Evolutionary conservation across 37 sponge, comb jelly and placozoan species (phyloP).

Genomic region (Mnemiopsis leidyi): DNA sequence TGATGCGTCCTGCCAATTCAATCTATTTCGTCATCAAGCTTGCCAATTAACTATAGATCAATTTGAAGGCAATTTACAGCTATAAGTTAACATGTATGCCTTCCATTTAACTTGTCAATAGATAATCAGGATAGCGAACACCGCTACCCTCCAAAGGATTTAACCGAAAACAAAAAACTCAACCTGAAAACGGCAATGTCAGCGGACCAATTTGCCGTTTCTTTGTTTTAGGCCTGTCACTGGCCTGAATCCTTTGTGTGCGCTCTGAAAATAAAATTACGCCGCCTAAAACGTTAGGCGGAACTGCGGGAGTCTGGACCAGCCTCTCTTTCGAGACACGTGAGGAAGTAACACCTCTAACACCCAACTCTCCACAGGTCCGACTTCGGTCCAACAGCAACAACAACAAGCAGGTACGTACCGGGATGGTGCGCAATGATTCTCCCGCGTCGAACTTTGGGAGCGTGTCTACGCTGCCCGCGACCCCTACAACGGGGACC

Average conservation of each 20-base stretch:
- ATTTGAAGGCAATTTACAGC: too few species aligned
- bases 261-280: not conserved
- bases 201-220: not conserved
- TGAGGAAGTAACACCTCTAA: not conserved
- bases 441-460: not conserved
- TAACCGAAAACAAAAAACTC: not conserved
- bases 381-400: constrained; percentile 25
- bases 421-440: not conserved
- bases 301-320: too few species aligned
- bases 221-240: not conserved
- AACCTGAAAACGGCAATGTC: not conserved
- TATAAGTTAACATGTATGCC: not conserved
- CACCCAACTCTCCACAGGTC: too few species aligned
- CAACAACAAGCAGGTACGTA: not conserved
- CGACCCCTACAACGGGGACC: not conserved
- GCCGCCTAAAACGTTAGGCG: not conserved
- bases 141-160: not conserved
- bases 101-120: not conserved
- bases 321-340: too few species aligned
- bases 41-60: not conserved
- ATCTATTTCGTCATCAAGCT: not conserved
- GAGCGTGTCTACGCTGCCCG: not conserved
- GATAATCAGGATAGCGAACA: not conserved
- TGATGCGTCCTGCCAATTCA: not conserved
- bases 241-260: not conserved